phyloP scores from a whole-genome alignment of 2,888 invertebrate genomes.

The Idaea biselata region DNA sequence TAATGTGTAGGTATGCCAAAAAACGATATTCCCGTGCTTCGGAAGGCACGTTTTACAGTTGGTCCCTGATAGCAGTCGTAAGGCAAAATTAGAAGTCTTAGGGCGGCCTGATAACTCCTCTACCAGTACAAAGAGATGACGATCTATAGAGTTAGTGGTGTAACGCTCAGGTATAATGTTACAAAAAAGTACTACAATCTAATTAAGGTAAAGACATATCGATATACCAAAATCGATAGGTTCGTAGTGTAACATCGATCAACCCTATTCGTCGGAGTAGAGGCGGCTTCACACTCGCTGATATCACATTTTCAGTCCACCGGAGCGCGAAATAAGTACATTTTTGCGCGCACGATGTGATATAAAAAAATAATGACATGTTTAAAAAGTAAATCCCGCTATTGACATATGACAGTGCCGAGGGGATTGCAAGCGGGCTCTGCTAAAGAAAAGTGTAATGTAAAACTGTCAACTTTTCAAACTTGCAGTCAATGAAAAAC shows the following conservation, averaged over 20 bases:
- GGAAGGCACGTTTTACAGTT: no score
- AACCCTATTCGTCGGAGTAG: constrained; percentile 26
- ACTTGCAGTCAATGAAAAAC: constrained; percentile 21
- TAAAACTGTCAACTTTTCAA: constrained; percentile 28
- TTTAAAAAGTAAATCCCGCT: constrained; percentile 72
- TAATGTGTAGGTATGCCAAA: no score
- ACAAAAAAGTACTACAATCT: background rate
- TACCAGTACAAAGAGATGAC: no score
- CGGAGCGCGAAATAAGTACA: constrained; percentile 81
- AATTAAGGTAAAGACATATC: constrained; percentile 12
- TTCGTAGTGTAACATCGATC: constrained; percentile 13
- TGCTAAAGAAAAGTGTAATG: constrained; percentile 18
- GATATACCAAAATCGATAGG: constrained; percentile 18
- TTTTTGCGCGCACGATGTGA: constrained; percentile 73
- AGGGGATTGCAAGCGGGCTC: constrained; percentile 24
- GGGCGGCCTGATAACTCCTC: no score
- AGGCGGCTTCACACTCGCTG: constrained; percentile 68
- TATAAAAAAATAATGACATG: constrained; percentile 77
- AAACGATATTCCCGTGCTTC: no score
- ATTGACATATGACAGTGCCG: constrained; percentile 55
- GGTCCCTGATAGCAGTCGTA: no score
- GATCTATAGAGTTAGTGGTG: no score
- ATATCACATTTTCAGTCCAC: constrained; percentile 79
- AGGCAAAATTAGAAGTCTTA: no score
- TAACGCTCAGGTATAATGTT: no score